Evolutionary conservation across 1,140 invertebrate species (phyloP), one percentile per base, ranked within the genome.

Genomic region (Drosophila tsacasi): DNA sequence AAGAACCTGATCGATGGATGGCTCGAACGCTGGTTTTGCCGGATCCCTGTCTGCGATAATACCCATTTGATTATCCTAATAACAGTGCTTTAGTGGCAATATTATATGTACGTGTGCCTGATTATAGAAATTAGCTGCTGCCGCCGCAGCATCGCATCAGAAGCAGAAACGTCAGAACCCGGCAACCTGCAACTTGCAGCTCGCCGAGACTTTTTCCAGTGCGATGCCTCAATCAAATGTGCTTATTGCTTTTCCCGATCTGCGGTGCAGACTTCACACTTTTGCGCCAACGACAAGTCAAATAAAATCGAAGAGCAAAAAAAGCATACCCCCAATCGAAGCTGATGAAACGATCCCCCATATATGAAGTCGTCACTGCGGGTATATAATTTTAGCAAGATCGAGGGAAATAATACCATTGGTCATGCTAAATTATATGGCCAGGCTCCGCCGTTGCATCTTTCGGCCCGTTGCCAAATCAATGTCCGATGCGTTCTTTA

Each of bases 11-110:
- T 73, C 66, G 68, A 49, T 50, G 65, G 42, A 21, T 62, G 39
- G 62, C 27, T 76, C 55, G 49, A 55, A 62, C 35, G 61, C 59
- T 52, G 44, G 49, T 61, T 61, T 47, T 19, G 40, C 42, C 32
- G 78, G 91, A 92, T 92, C 83, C 76, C 68, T 76, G 77, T 66
- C 74, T 80, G 76, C 79, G 91, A 92, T 92, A 92, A 92, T 92
- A 91, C 84, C 90, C 91, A 92, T 92, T 92, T 92, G 91, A 92
- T 92, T 92, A 92, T 92, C 86, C 89, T 92, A 92, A 92, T 92
- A 92, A 92, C 91, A 92, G 91, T 92, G 84, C 73, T 92, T 92
- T 92, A 91, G 91, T 79, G 77, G 64, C 79, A 69, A 92, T 92
- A 92, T 92, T 92, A 92, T 91, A 93, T 91, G 92, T 92, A 93